These are phyloP conservation scores for Mobula hypostoma DNA, from an alignment of 2,113 vertebrate species.

Conservation along the genomic window DNA sequence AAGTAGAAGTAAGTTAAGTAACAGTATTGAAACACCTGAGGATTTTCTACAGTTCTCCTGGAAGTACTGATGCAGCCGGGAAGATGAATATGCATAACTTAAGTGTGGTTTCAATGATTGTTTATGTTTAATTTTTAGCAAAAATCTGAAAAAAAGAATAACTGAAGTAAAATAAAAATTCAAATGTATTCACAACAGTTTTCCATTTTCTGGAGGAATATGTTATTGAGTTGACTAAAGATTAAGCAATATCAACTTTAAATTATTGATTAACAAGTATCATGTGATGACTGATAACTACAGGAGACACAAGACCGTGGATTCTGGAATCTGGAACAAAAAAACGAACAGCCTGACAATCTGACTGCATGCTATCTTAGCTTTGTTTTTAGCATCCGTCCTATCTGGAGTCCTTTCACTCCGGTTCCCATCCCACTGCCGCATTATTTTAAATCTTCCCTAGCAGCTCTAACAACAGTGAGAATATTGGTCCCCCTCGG, in stretches of 20 bases:
- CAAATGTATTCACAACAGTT: not conserved
- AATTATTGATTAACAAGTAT: not conserved
- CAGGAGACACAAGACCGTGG: not conserved
- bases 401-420: too few species aligned
- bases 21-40: not conserved
- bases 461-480: too few species aligned
- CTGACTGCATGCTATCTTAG: too few species aligned
- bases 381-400: too few species aligned
- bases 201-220: not conserved
- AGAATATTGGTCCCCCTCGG: too few species aligned
- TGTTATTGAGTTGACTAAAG: not conserved
- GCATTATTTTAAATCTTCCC: too few species aligned
- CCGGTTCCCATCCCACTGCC: too few species aligned
- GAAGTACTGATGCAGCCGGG: not conserved
- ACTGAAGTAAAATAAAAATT: too few species aligned
- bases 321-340: too few species aligned
- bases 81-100: not conserved
- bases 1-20: not conserved
- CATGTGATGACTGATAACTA: not conserved
- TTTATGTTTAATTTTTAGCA: not conserved
- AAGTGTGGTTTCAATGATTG: not conserved
- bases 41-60: not conserved
- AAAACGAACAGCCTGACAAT: too few species aligned
- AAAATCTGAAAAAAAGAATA: not conserved
- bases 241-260: not conserved